phyloP scores from a whole-genome alignment of 2,113 vertebrate genomes.

The Paralichthys olivaceus region DNA sequence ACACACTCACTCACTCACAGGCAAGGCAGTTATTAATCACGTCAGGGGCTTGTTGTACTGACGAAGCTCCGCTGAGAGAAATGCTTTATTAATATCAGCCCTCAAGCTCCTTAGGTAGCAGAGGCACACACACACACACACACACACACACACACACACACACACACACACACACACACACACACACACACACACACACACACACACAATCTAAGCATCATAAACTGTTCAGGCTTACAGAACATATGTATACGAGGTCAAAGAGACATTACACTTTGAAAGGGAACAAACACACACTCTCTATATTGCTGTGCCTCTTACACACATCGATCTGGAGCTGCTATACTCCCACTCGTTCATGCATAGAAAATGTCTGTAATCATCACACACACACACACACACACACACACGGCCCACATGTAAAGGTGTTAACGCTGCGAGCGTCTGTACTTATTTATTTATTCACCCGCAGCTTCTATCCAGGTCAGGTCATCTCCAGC shows the following conservation, averaged over 20 bases:
- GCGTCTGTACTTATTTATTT: slow-evolving; percentile 53
- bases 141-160: slow-evolving; percentile 25
- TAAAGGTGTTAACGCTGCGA: slow-evolving; percentile 19
- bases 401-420: background rate
- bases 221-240: slow-evolving; percentile 12
- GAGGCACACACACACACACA: slow-evolving; percentile 20
- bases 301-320: slow-evolving; percentile 2
- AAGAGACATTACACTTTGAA: background rate
- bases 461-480: slow-evolving; percentile 49
- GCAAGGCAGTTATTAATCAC: slow-evolving; percentile 76
- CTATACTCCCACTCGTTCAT: slow-evolving; percentile 36
- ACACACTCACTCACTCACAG: slow-evolving; percentile 8
- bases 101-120: slow-evolving; percentile 37
- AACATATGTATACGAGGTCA: slow-evolving; percentile 13
- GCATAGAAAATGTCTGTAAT: slow-evolving; percentile 34
- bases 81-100: slow-evolving; percentile 77
- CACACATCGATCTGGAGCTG: slow-evolving; percentile 48
- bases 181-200: slow-evolving; percentile 6
- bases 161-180: slow-evolving; percentile 19
- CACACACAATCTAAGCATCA: slow-evolving; percentile 9
- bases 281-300: background rate
- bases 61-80: slow-evolving; percentile 70
- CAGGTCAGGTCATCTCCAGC: slow-evolving; percentile 62
- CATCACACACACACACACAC: slow-evolving; percentile 28
- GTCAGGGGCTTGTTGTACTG: slow-evolving; percentile 72